phyloP scores from a whole-genome alignment of 2,113 vertebrate genomes.

The Sander vitreus region DNA sequence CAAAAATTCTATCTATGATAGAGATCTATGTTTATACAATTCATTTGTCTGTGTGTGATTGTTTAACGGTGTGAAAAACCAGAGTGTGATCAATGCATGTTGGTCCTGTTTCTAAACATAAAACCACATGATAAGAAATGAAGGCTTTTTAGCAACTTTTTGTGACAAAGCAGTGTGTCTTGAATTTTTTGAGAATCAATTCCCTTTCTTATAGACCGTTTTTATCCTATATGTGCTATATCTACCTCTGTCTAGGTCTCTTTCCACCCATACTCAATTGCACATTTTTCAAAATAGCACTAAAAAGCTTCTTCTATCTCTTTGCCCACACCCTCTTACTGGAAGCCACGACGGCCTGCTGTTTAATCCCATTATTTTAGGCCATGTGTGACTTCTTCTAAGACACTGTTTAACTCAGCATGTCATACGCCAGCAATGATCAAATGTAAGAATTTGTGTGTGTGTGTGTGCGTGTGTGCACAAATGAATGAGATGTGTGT shows the following conservation, averaged over 20 bases:
- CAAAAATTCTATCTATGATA: no score
- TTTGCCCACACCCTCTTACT: constrained; percentile 44
- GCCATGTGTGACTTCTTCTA: constrained; percentile 51
- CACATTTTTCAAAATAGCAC: constrained; percentile 40
- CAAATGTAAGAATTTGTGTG: constrained; percentile 14
- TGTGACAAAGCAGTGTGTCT: neutral
- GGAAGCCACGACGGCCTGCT: constrained; percentile 38
- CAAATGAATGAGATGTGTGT: neutral
- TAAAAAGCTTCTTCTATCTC: constrained; percentile 46
- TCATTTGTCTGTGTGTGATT: neutral
- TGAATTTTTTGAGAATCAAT: neutral
- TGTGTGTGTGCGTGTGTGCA: neutral
- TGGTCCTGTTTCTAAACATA: neutral
- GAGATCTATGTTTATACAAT: neutral
- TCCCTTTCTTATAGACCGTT: neutral
- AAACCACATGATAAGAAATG: neutral
- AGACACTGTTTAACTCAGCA: constrained; percentile 34
- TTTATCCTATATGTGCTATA: neutral
- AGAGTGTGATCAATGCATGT: neutral
- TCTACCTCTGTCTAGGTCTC: constrained; percentile 19
- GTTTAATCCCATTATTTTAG: constrained; percentile 64
- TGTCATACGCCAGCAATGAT: constrained; percentile 11
- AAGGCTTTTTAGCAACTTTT: neutral
- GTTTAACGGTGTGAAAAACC: neutral
- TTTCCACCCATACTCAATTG: neutral